Evolutionary conservation across 2,888 invertebrate species (phyloP).

Genomic region (Tineola bisselliella): DNA sequence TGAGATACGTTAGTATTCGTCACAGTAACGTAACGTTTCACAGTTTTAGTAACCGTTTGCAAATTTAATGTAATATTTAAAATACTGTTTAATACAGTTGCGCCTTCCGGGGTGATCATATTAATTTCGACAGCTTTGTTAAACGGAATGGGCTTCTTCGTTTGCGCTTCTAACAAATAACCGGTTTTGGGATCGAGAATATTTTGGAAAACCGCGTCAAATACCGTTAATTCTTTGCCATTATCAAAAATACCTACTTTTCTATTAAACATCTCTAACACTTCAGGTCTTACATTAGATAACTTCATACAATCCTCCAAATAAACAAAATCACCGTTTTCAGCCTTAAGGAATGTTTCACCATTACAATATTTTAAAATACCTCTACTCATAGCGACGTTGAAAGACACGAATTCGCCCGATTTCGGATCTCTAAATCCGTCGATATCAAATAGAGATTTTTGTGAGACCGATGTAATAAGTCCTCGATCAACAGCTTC

Average conservation of each 20-base stretch:
- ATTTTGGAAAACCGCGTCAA: constrained; percentile 88
- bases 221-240: constrained; percentile 80
- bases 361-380: constrained; percentile 78
- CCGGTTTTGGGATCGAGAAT: constrained; percentile 90
- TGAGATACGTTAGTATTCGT: constrained; percentile 71
- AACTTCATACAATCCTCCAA: constrained; percentile 82
- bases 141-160: constrained; percentile 78
- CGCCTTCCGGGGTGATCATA: constrained; percentile 87
- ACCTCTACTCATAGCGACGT: constrained; percentile 80
- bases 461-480: constrained; percentile 86
- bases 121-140: constrained; percentile 88
- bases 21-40: constrained; percentile 83
- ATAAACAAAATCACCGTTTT: constrained; percentile 78
- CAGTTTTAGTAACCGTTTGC: constrained; percentile 85
- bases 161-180: constrained; percentile 79
- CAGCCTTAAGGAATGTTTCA: constrained; percentile 77
- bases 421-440: constrained; percentile 87
- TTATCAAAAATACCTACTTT: constrained; percentile 83
- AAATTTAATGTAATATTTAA: constrained; percentile 89
- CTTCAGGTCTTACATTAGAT: constrained; percentile 83
- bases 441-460: constrained; percentile 91
- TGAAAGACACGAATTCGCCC: constrained; percentile 85
- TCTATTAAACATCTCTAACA: constrained; percentile 84
- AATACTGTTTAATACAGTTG: constrained; percentile 83
- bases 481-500: constrained; percentile 92